Base-by-base conservation (phyloP, 2,113 vertebrate genomes). In the Craseonycteris thonglongyai region DNA sequence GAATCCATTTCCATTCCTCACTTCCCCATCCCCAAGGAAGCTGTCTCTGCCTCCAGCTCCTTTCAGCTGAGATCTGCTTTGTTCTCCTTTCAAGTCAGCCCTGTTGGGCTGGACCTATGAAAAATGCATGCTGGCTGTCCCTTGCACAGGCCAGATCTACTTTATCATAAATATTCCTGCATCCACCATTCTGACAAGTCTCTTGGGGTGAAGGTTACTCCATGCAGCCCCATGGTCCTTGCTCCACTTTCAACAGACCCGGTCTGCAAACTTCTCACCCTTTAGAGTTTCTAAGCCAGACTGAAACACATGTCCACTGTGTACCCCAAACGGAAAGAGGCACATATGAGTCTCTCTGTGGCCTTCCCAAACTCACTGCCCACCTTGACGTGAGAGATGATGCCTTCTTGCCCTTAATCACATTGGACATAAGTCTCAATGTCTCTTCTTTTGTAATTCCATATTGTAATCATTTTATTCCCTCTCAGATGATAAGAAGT, bases 381-480 rank as follows among this genome's bases (percentile, higher is more conserved):
- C 13, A 47, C 28, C 56, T 83, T 0, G 10, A 45, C 8, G 68
- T 51, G 9, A 42, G 49, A 12, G 11, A 63, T 6, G 19, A 58
- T 85, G 45, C 3, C 4, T 6, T 18, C 10, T 12, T 7, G 2
- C 18, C 16, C 40, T 59, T 24, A 24, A 42, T 83, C 33, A 82
- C 15, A 19, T 7, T 2, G 33, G 42, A 75, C 5, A 21, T 19
- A 24, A 0, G 13, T 65, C 72, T 66, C 19, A 78, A 63, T 61
- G 82, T 30, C 30, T 49, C 40, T 63, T 82, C n/a, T 93, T 86
- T 83, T 65, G 54, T 93, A 51, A 47, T 84, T 93, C 45, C 71
- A 80, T 40, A 42, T 40, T 56, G 33, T 28, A n/a, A 10, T 42
- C 22, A 21, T 63, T 83, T 49, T 42, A 18, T 42, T 59, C 33